phyloP scores from a whole-genome alignment of 1,140 invertebrate species.

The Zaprionus lachaisei region DNA sequence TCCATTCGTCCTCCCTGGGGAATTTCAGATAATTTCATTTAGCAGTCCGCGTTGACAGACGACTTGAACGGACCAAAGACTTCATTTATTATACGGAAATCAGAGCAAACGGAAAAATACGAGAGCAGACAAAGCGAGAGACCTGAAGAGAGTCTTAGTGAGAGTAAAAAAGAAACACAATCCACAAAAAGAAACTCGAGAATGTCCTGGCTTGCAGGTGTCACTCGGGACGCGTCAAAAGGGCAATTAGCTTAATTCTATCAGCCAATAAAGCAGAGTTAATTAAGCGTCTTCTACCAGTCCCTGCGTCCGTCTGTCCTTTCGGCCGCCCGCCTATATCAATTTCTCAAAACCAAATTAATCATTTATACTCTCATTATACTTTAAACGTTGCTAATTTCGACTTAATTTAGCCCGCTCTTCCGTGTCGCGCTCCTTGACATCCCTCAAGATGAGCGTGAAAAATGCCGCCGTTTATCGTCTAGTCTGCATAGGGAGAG shows the following conservation, averaged over 20 bases:
- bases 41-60: constrained; percentile 16
- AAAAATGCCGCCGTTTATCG: constrained; percentile 47
- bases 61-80: constrained; percentile 2
- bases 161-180: background rate
- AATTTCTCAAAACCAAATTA: constrained; percentile 68
- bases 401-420: constrained; percentile 54
- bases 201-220: constrained; percentile 42
- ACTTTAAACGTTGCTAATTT: constrained; percentile 72
- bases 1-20: constrained; percentile 30
- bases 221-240: constrained; percentile 46
- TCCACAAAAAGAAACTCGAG: background rate
- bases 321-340: constrained; percentile 38
- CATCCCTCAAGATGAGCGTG: constrained; percentile 16
- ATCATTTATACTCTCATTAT: constrained; percentile 77
- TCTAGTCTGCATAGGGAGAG: constrained; percentile 13
- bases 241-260: constrained; percentile 65
- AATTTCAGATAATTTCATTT: constrained; percentile 35
- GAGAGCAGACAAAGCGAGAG: background rate
- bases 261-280: constrained; percentile 64
- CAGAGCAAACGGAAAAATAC: background rate
- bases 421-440: background rate
- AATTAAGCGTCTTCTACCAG: constrained; percentile 53
- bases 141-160: background rate
- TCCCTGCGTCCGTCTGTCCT: constrained; percentile 4
- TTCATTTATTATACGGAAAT: constrained; percentile 21